A percentile compares a stretch with the other conserved stretches of the same genome.
Evolutionary conservation across 2,113 vertebrate genomes (phyloP).

Genomic region (Rhinogobius similis): DNA sequence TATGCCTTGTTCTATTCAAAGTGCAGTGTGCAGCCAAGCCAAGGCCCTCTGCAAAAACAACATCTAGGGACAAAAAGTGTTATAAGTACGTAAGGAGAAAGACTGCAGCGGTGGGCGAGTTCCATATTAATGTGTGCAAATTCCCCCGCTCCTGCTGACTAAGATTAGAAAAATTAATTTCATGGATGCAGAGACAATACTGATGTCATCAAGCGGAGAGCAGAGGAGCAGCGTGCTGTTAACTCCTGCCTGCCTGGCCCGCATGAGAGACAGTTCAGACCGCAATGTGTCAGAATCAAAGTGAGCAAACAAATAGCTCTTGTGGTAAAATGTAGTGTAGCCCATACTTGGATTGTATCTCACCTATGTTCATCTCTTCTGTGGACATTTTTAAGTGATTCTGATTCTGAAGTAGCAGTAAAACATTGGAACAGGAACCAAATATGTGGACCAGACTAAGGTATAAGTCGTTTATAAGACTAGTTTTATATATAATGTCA

Average conservation of each 20-base stretch:
- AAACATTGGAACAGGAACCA: too few species aligned
- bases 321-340: not conserved
- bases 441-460: too few species aligned
- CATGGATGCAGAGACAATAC: conserved; percentile 82
- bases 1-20: conserved; percentile 41
- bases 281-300: conserved; percentile 28
- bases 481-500: too few species aligned
- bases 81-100: conserved; percentile 41
- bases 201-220: conserved; percentile 78
- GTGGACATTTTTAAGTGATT: too few species aligned
- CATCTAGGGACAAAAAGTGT: conserved; percentile 10
- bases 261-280: conserved; percentile 32
- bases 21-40: conserved; percentile 27
- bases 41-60: conserved; percentile 53
- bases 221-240: conserved; percentile 58
- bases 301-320: conserved; percentile 4
- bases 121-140: conserved; percentile 81
- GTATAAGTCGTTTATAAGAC: too few species aligned
- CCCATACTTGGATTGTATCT: not conserved
- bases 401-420: too few species aligned
- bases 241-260: conserved; percentile 64
- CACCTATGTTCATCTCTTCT: too few species aligned
- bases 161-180: conserved; percentile 84
- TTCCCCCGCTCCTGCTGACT: conserved; percentile 81
- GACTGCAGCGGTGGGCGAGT: conserved; percentile 68